Evolutionary conservation across 1,140 invertebrate genomes (phyloP), one percentile per base, ranked within the genome.

Genomic region (Ceratitis capitata): DNA sequence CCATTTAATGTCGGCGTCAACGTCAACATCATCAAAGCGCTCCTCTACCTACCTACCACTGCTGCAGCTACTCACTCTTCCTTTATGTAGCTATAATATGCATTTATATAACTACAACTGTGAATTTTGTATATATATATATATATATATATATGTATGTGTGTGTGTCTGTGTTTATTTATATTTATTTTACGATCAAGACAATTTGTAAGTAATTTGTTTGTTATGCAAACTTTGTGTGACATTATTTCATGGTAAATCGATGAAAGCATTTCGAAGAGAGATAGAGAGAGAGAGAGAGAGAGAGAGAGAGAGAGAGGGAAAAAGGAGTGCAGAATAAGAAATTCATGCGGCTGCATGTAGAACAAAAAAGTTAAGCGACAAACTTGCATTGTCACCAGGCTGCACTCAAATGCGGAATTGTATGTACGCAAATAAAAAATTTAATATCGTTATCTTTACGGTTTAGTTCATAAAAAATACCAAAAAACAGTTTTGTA

Each of bases 201-300:
- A 26, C 83, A 84, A 84, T 84, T 84, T 84, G 83, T 84, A 84
- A 84, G 83, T 84, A 51, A 84, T 84, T 84, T 84, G 83, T 84
- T 61, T 64, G 42, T 45, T 78, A 78, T 78, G 69, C 69, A 78
- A 78, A 78, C 69, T 51, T 56, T 51, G 49, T 56, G 82, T 53
- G 47, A 83, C 82, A 84, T 78, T 78, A 47, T 78, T 78, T 78
- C 39, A 78, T 78, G 69, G 69, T 9, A 78, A 78, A 78, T 78
- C 69, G 69, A 78, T 45, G 39, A 45, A 69, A 19, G 45, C 12
- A 26, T 47, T n/a, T n/a, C n/a, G n/a, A n/a, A n/a, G n/a, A n/a
- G 45, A 56, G 23, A 56, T 56, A 19, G 51, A 56, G 23, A 9
- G n/a, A 0, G n/a, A 56, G 51, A 56, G n/a, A n/a, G n/a, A n/a